These are phyloP conservation scores for Sphaeridia pumilis DNA, from an alignment of 2,888 invertebrate genomes.

Conservation along the genomic window DNA sequence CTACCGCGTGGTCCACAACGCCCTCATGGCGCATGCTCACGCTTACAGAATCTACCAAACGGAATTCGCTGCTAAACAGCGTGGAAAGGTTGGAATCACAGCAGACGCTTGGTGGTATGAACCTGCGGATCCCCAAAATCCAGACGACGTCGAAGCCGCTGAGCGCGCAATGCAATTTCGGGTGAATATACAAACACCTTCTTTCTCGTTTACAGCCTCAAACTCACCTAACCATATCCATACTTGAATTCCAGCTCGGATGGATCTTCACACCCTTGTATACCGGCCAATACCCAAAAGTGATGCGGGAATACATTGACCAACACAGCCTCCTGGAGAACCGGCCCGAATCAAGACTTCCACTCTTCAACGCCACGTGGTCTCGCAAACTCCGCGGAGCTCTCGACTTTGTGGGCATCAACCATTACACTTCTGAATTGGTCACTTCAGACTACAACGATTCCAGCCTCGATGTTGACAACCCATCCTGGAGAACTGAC, in stretches of 20 bases:
- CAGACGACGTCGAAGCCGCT: slow-evolving; percentile 29
- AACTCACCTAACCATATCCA: neutral
- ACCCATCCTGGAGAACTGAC: slow-evolving; percentile 18
- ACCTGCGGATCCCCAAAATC: slow-evolving; percentile 20
- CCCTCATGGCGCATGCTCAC: slow-evolving; percentile 3
- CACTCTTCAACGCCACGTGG: slow-evolving; percentile 22
- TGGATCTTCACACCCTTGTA: slow-evolving; percentile 25
- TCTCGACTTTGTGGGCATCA: slow-evolving; percentile 38
- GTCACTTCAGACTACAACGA: slow-evolving; percentile 13
- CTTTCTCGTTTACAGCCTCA: neutral
- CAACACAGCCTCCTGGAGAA: slow-evolving; percentile 25
- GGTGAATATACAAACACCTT: slow-evolving; percentile 1
- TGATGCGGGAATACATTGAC: slow-evolving; percentile 28
- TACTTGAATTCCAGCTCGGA: slow-evolving; percentile 34
- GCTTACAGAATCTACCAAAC: slow-evolving; percentile 46
- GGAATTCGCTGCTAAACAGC: slow-evolving; percentile 42
- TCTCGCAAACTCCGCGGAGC: neutral
- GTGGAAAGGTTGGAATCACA: slow-evolving; percentile 33
- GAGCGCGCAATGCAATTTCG: slow-evolving; percentile 32
- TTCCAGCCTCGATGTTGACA: neutral
- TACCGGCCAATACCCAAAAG: slow-evolving; percentile 30
- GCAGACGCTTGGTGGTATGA: slow-evolving; percentile 31
- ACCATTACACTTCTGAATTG: slow-evolving; percentile 39
- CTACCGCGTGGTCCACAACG: neutral
- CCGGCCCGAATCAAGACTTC: slow-evolving; percentile 26